A percentile compares a stretch with the other conserved stretches of the same genome.
Conservation (phyloP, 2,797 vertebrate species). For the Danio kyathit region DNA sequence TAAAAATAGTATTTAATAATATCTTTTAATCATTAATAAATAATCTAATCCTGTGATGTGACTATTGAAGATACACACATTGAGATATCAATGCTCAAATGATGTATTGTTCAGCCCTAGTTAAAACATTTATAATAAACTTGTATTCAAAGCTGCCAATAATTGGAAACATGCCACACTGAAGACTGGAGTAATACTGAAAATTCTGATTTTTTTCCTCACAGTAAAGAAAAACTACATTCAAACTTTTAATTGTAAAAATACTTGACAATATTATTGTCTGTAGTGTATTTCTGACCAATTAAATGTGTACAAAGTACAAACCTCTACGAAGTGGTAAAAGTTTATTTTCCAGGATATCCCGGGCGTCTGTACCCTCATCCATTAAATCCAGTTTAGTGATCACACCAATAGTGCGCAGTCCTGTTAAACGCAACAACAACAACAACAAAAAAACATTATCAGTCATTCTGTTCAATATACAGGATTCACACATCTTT, state of each 20-base stretch:
- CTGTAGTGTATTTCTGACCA: not conserved
- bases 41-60: too few species aligned
- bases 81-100: too few species aligned
- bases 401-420: conserved; percentile 95
- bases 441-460: not conserved
- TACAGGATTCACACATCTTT: not conserved
- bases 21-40: too few species aligned
- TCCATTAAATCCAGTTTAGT: conserved; percentile 98
- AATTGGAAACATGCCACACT: not conserved
- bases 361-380: conserved; percentile 93
- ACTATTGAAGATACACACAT: too few species aligned
- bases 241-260: not conserved
- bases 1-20: too few species aligned
- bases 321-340: conserved; percentile 89
- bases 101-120: too few species aligned
- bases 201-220: not conserved
- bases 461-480: not conserved
- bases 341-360: conserved; percentile 95
- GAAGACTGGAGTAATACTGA: not conserved
- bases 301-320: not conserved
- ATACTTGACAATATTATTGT: not conserved
- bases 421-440: conserved; percentile 74
- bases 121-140: too few species aligned
- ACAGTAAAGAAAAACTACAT: too few species aligned
- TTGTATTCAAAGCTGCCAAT: too few species aligned